These are phyloP conservation scores for Poeciliopsis retropinna DNA, from an alignment of 2,113 vertebrate genomes.

Conservation along the genomic window DNA sequence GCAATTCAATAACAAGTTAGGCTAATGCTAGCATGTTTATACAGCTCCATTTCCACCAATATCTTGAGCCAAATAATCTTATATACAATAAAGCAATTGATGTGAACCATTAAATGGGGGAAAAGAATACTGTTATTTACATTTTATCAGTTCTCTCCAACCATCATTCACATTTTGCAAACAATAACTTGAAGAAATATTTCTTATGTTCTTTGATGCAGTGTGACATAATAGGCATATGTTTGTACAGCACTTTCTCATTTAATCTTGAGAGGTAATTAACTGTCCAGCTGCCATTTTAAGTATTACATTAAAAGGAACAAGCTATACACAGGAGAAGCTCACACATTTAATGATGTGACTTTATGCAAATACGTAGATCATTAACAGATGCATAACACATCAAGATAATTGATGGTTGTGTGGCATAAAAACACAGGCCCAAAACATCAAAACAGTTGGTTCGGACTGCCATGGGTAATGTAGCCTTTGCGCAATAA, in stretches of 20 bases:
- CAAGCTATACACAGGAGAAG: conserved; percentile 3
- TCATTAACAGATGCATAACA: conserved; percentile 17
- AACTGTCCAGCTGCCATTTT: conserved; percentile 20
- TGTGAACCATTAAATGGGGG: too few relatives aligned
- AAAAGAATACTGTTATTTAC: too few relatives aligned
- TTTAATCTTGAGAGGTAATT: conserved; percentile 35
- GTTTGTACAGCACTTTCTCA: conserved; percentile 7
- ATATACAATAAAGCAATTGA: too few relatives aligned
- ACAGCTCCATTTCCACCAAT: too few relatives aligned
- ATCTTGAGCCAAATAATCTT: too few relatives aligned
- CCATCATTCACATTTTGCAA: too few relatives aligned
- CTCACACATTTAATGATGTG: conserved; percentile 5
- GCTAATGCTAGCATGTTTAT: too few relatives aligned
- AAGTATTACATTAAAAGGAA: conserved; percentile 30
- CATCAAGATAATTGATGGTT: conserved; percentile 17
- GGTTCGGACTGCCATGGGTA: background rate
- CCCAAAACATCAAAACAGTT: background rate
- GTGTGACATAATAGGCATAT: background rate
- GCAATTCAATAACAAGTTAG: too few relatives aligned
- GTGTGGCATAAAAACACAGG: background rate
- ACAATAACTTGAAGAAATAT: too few relatives aligned
- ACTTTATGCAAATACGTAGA: conserved; percentile 14
- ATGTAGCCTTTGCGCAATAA: background rate
- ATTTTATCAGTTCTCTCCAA: too few relatives aligned
- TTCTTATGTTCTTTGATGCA: background rate